Evolutionary conservation across 2,888 invertebrate species (phyloP), one percentile per base, ranked within the genome.

Genomic region (Synanthedon vespiformis): DNA sequence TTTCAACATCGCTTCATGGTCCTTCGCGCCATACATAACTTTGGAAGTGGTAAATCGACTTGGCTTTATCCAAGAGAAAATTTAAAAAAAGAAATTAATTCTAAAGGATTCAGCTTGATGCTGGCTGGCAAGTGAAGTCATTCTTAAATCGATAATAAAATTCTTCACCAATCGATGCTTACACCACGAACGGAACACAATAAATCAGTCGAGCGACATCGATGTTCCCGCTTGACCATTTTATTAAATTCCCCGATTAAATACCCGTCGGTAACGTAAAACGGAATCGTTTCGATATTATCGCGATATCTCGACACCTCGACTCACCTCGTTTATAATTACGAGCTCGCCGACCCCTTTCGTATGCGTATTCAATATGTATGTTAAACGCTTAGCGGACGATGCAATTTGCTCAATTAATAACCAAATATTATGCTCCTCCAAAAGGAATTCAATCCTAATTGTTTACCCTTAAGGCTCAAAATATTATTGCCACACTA

Each of bases 261-360:
- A 79, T 71, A 72, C 67, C 71, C 68, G 70, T 64, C 70, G 73
- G 72, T 70, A 67, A 70, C 65, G 70, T 71, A 70, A 72, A 73
- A 70, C 67, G 70, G 72, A 72, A 75, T 71, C 70, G 71, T 63
- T 72, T 66, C 70, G 82, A 83, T 81, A 72, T 66, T 77, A 83
- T 83, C 83, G 72, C 70, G 74, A 73, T 73, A 72, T 74, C 77
- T 76, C 78, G 76, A 75, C 80, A 80, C 77, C 75, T 77, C 72
- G 62, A 18, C 58, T 66, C 70, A 69, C 68, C 64, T 77, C 74
- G 70, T 72, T 68, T 72, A 67, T 75, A 77, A 76, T 76, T 76
- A 72, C 67, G 67, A 67, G 61, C 63, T 60, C 59, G 65, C 62
- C 63, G 65, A 55, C 65, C 68, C 62, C 60, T 58, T 53, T 49